A percentile compares a stretch with the other conserved stretches of the same genome.
Evolutionary conservation across 2,888 invertebrate species (phyloP).

Genomic region (Coenonympha glycerion): DNA sequence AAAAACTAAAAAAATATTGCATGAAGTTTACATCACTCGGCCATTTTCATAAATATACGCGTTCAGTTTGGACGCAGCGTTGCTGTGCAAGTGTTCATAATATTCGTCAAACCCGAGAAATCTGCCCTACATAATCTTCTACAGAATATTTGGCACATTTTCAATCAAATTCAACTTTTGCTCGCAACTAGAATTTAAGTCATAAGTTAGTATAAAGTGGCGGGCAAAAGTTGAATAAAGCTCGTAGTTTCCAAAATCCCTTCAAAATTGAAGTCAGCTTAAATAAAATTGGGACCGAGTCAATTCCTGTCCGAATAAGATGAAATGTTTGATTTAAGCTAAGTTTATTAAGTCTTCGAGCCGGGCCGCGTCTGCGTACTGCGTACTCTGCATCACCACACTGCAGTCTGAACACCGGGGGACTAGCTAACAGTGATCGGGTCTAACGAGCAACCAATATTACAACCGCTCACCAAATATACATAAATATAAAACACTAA

Average conservation of each 20-base stretch:
- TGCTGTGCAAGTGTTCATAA: neutral
- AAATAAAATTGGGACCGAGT: constrained; percentile 48
- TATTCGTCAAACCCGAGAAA: constrained; percentile 9
- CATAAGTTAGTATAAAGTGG: constrained; percentile 12
- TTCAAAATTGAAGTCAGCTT: constrained; percentile 26
- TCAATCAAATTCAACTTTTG: neutral
- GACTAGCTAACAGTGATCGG: constrained; percentile 56
- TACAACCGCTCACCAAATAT: constrained; percentile 55
- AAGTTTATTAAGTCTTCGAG: neutral
- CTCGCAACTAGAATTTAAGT: neutral
- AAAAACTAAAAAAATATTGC: neutral
- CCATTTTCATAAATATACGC: constrained; percentile 18
- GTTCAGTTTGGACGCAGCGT: constrained; percentile 11
- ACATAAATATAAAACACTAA: constrained; percentile 58
- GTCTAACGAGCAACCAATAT: constrained; percentile 37
- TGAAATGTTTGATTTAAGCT: neutral
- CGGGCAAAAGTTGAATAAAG: constrained; percentile 18
- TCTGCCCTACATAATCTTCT: constrained; percentile 49
- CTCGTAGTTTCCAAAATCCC: constrained; percentile 8
- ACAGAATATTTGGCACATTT: constrained; percentile 71
- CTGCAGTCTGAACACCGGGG: constrained; percentile 64
- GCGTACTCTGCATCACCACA: constrained; percentile 59
- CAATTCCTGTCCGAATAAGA: constrained; percentile 41
- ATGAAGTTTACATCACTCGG: neutral
- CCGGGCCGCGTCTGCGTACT: constrained; percentile 20